phyloP scores from a whole-genome alignment of 2,888 invertebrate genomes.

The Anagyrus pseudococci region DNA sequence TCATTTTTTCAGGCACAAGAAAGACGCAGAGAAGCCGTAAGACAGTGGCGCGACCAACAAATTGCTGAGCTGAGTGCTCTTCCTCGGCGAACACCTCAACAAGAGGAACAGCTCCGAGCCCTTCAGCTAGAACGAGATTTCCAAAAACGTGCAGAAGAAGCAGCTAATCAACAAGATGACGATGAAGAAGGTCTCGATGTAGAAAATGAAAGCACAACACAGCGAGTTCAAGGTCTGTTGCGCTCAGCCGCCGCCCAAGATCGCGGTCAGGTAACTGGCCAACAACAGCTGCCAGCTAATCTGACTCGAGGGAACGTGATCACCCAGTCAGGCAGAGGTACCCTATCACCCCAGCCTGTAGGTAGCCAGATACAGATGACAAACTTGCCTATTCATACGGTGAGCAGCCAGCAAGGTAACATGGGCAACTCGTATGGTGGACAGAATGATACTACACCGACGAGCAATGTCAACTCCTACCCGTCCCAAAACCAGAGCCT shows the following conservation, averaged over 20 bases:
- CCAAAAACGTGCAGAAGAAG: constrained; percentile 86
- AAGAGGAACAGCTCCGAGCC: constrained; percentile 88
- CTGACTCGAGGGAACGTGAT: constrained; percentile 46
- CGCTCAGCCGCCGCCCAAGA: constrained; percentile 61
- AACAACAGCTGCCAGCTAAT: constrained; percentile 44
- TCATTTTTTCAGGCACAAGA: constrained; percentile 70
- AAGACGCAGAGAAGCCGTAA: constrained; percentile 75
- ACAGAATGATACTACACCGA: constrained; percentile 41
- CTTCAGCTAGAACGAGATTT: constrained; percentile 93
- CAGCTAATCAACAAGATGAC: constrained; percentile 73
- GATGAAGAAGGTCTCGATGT: constrained; percentile 64
- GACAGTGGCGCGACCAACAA: constrained; percentile 85
- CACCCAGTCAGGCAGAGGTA: constrained; percentile 51
- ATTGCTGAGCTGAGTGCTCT: constrained; percentile 79
- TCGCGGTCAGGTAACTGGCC: constrained; percentile 44
- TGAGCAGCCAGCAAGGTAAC: constrained; percentile 48
- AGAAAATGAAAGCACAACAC: constrained; percentile 59
- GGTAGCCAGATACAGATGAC: constrained; percentile 56
- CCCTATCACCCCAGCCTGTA: constrained; percentile 56
- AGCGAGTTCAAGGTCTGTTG: constrained; percentile 65
- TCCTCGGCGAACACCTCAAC: constrained; percentile 75
- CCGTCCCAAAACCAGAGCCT: constrained; percentile 44
- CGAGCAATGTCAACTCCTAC: constrained; percentile 15
- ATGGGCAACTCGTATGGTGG: constrained; percentile 39
- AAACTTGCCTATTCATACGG: constrained; percentile 54